Conservation (phyloP, 2,797 vertebrate species). For the Rhinogobio ventralis region DNA sequence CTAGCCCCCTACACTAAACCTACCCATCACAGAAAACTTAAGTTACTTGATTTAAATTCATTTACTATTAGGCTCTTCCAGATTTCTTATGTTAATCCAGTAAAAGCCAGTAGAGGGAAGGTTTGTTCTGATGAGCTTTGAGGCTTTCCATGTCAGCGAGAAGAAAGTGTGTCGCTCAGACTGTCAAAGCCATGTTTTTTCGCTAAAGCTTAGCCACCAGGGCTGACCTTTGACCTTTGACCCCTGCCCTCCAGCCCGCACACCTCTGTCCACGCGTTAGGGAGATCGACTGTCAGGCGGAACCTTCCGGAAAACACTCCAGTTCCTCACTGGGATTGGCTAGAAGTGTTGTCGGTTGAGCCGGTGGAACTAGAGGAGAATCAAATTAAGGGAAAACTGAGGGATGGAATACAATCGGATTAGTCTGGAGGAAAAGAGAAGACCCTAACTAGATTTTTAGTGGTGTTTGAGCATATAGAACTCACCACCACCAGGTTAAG, state of each 20-base stretch:
- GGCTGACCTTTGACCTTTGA: conserved; percentile 75
- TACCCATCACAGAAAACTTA: too few relatives aligned
- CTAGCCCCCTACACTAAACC: too few relatives aligned
- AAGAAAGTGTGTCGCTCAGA: conserved; percentile 55
- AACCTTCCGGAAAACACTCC: conserved; percentile 58
- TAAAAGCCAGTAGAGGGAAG: conserved; percentile 43
- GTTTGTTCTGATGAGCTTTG: conserved; percentile 61
- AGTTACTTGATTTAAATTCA: too few relatives aligned
- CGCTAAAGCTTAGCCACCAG: conserved; percentile 68
- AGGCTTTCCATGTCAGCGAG: conserved; percentile 41
- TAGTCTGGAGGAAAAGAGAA: background rate
- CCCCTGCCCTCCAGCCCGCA: conserved; percentile 66
- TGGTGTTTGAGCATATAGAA: background rate
- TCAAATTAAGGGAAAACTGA: conserved; percentile 62
- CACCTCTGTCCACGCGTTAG: conserved; percentile 75
- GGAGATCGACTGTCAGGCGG: conserved; percentile 70
- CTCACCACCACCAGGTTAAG: background rate
- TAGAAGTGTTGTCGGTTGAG: conserved; percentile 55
- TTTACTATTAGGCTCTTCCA: conserved; percentile 2
- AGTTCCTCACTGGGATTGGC: conserved; percentile 12
- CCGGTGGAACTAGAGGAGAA: conserved; percentile 35
- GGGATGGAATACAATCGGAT: conserved; percentile 15
- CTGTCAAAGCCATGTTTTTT: conserved; percentile 69
- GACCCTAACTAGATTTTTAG: background rate
- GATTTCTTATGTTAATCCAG: conserved; percentile 29